Conservation (phyloP, 2,113 vertebrate genomes). For the Menidia beryllina region DNA sequence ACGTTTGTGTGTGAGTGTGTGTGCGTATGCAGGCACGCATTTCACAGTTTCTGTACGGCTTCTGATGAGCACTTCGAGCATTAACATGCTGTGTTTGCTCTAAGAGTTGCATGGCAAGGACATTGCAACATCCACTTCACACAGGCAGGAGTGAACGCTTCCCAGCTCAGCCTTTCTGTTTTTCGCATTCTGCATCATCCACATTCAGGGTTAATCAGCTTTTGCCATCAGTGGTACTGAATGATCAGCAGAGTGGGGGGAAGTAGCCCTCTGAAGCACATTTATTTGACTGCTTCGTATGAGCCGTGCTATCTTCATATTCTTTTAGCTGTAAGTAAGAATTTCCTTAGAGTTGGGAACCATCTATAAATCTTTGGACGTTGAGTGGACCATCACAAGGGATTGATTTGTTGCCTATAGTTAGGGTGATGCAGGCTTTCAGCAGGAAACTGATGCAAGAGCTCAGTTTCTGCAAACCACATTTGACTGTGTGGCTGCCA, state of each 20-base stretch:
- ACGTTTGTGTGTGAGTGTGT: background rate
- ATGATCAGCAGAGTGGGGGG: slow-evolving; percentile 24
- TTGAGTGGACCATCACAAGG: background rate
- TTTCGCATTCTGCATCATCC: background rate
- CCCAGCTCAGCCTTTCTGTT: background rate
- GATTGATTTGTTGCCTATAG: background rate
- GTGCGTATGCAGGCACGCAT: background rate
- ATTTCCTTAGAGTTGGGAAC: background rate
- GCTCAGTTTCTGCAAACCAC: slow-evolving; percentile 27
- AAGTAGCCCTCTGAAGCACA: slow-evolving; percentile 27
- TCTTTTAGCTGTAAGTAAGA: background rate
- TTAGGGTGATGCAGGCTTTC: slow-evolving; percentile 13
- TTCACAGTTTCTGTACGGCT: background rate
- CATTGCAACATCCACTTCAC: slow-evolving; percentile 29
- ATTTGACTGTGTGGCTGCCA: background rate
- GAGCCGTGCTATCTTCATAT: background rate
- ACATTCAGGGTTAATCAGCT: background rate
- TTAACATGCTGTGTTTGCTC: slow-evolving; percentile 14
- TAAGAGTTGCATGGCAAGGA: slow-evolving; percentile 15
- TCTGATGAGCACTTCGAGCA: slow-evolving; percentile 15
- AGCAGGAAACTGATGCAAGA: slow-evolving; percentile 72
- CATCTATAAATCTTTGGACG: background rate
- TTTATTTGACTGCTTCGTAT: slow-evolving; percentile 7
- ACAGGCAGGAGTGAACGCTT: background rate
- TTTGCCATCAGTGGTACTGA: slow-evolving; percentile 6